phyloP scores from a whole-genome alignment of 2,888 invertebrate genomes.

The Leptopilina drosophilae region DNA sequence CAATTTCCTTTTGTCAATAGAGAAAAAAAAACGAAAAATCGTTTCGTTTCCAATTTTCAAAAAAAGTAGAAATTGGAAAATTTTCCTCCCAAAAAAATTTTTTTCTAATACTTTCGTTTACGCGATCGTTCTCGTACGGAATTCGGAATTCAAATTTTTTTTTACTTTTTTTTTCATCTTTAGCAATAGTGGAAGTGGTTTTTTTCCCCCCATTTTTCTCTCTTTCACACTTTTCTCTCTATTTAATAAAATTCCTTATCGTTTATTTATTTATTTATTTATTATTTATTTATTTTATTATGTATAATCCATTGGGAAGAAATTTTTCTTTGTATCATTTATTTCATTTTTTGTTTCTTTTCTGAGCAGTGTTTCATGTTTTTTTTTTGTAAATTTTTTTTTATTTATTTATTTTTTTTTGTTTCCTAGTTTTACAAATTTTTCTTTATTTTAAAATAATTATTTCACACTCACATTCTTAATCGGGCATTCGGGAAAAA shows the following conservation, averaged over 20 bases:
- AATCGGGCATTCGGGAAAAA: conserved; percentile 65
- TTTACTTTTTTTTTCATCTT: no score
- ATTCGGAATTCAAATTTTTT: conserved; percentile 48
- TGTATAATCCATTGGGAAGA: conserved; percentile 63
- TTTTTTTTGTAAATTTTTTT: conserved; percentile 47
- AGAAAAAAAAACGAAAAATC: background rate
- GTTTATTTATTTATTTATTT: background rate
- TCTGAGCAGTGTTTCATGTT: conserved; percentile 73
- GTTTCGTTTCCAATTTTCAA: no score
- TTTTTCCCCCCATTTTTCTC: conserved; percentile 26
- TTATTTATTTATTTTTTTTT: no score
- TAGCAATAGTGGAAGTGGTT: no score
- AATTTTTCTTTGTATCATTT: conserved; percentile 69
- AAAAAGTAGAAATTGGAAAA: no score
- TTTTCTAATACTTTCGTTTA: conserved; percentile 58
- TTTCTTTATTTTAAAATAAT: conserved; percentile 70
- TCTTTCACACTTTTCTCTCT: conserved; percentile 21
- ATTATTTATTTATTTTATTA: background rate
- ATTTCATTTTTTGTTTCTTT: conserved; percentile 40
- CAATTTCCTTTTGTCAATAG: no score
- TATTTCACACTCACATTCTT: conserved; percentile 67
- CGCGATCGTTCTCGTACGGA: conserved; percentile 56
- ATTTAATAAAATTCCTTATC: conserved; percentile 38
- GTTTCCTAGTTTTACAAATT: conserved; percentile 57
- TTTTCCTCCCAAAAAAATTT: no score